Percentiles rank a stretch among this genome's conserved stretches.
These are phyloP conservation scores for Alectura lathami DNA, from an alignment of 2,113 vertebrate species.

Conservation along the genomic window DNA sequence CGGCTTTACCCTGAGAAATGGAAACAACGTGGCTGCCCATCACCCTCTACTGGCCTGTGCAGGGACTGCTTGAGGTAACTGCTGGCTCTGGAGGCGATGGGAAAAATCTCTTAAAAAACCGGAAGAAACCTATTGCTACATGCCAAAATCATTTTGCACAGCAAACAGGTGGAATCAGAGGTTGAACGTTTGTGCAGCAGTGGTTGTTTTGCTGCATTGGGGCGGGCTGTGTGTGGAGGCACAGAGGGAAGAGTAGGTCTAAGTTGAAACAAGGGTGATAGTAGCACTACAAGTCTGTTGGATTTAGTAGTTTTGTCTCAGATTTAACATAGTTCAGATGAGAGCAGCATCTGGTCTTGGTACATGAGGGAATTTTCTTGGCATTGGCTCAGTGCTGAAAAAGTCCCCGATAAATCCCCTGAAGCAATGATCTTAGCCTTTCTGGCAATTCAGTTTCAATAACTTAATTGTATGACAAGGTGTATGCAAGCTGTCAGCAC, in stretches of 20 bases:
- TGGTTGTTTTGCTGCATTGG: neutral
- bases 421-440: neutral
- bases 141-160: neutral
- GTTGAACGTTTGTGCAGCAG: neutral
- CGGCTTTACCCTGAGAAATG: neutral
- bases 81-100: rapidly evolving
- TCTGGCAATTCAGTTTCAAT: neutral
- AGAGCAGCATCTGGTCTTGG: slow-evolving; percentile 21
- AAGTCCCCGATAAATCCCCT: slow-evolving; percentile 11
- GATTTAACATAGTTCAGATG: neutral
- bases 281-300: neutral
- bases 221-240: neutral
- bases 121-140: neutral
- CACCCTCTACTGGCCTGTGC: slow-evolving; percentile 48
- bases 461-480: neutral
- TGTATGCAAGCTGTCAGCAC: slow-evolving; percentile 4
- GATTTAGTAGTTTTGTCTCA: neutral
- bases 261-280: neutral
- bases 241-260: neutral
- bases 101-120: neutral
- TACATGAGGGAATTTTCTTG: slow-evolving; percentile 9
- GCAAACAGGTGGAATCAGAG: neutral
- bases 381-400: neutral
- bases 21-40: neutral
- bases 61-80: neutral